phyloP scores from a whole-genome alignment of 2,113 vertebrate species.

The Heterochromis multidens region DNA sequence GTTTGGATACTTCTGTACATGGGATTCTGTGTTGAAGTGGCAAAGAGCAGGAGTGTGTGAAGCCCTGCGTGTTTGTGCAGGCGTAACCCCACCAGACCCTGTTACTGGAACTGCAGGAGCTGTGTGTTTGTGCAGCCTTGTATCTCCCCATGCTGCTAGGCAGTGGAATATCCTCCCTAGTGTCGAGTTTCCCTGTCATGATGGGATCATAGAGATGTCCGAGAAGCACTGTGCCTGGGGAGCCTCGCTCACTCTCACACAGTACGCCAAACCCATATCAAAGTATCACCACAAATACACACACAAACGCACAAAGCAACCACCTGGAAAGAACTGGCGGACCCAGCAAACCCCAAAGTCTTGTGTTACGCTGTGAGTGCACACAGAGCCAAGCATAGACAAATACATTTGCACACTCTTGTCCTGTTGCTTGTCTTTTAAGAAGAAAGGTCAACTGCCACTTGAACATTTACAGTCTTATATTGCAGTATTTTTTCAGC shows the following conservation, averaged over 20 bases:
- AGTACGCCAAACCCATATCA: conserved; percentile 36
- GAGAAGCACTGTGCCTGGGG: conserved; percentile 52
- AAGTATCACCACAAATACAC: conserved; percentile 39
- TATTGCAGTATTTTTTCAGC: not conserved
- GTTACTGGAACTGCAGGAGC: conserved; percentile 28
- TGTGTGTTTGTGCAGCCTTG: conserved; percentile 33
- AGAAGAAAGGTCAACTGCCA: conserved; percentile 35
- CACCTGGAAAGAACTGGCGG: conserved; percentile 45
- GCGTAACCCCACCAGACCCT: not conserved
- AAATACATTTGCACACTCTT: not conserved
- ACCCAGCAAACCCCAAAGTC: conserved; percentile 23
- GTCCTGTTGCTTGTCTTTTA: not conserved
- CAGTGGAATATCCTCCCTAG: conserved; percentile 62
- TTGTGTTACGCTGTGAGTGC: conserved; percentile 5
- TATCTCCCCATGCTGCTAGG: conserved; percentile 45
- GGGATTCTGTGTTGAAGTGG: not conserved
- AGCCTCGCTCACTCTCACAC: conserved; percentile 26
- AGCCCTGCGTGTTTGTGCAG: not conserved
- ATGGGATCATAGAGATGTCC: conserved; percentile 57
- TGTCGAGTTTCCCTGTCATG: conserved; percentile 63
- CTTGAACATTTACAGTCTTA: not conserved
- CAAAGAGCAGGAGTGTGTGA: not conserved
- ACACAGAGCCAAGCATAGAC: not conserved
- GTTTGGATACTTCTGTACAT: not conserved
- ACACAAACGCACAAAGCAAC: conserved; percentile 27